Evolutionary conservation across 2,113 vertebrate genomes (phyloP), one percentile per base, ranked within the genome.

Genomic region (Prionailurus bengalensis): DNA sequence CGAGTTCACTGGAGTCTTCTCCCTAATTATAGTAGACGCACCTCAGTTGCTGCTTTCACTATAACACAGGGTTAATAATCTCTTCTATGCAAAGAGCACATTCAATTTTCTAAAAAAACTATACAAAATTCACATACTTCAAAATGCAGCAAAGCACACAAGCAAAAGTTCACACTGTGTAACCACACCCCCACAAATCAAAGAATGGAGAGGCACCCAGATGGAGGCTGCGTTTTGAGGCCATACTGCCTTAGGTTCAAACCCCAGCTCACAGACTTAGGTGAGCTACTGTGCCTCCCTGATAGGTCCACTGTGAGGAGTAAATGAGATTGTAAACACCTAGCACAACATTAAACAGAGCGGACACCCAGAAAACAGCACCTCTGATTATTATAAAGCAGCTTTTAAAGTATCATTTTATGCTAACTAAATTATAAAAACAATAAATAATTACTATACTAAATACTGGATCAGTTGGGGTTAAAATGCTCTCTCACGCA

Each of bases 391-490:
- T 89, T 76, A 89, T 55, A 94, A 92, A 78, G 80, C 36, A 85
- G n/a, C 21, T 82, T 82, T 71, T 58, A 55, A 63, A 58, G 21
- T 63, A 63, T 45, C 74, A 94, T 76, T 82, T 92, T 83, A 95
- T 79, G 39, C 68, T 66, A 89, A 95, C 4, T 92, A 79, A 88
- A 82, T 74, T 84, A 66, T 14, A 95, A 81, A 94, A 96, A 31
- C 73, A 95, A 74, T 81, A 91, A 96, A 82, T 73, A 51, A 61
- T 45, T 51, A 91, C 66, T 45, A 36, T 63, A 85, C 7, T 78
- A 94, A 90, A 82, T 48, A 83, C n/a, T 68, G 51, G 31, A 74
- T 68, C n/a, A 55, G 8, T 31, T 51, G 27, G 63, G 70, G 58
- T 94, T 94, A 96, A 95, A 87, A 83, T 12, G 78, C 61, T 36